phyloP scores from a whole-genome alignment of 2,888 invertebrate species.

The Cataglyphis albicans region DNA sequence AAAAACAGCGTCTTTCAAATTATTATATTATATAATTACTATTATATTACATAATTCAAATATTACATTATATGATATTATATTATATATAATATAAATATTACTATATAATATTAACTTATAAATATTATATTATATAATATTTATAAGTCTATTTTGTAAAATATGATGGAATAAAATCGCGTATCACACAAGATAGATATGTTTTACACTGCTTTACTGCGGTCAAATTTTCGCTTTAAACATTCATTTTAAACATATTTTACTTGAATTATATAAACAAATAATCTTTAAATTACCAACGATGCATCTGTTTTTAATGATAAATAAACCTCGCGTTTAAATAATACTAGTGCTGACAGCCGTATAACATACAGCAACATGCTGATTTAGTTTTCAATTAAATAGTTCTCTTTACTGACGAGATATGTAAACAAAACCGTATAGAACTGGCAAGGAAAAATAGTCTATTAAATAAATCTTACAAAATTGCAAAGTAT shows the following conservation, averaged over 20 bases:
- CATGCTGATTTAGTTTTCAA: constrained; percentile 63
- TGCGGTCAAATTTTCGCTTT: neutral
- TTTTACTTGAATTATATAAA: neutral
- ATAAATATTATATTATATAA: no score
- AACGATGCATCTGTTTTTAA: constrained; percentile 55
- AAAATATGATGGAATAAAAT: constrained; percentile 1
- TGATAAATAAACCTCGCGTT: constrained; percentile 60
- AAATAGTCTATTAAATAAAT: constrained; percentile 18
- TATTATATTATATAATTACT: neutral
- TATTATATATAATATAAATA: no score
- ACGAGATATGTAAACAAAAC: constrained; percentile 22
- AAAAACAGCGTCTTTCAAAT: neutral
- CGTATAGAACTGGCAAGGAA: neutral
- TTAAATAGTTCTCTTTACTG: constrained; percentile 50
- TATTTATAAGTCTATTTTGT: neutral
- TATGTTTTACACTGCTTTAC: neutral
- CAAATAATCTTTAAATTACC: constrained; percentile 39
- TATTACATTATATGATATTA: no score
- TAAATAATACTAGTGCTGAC: constrained; percentile 62
- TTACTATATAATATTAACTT: no score
- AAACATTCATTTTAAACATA: neutral
- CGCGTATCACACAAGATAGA: neutral
- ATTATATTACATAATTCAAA: no score
- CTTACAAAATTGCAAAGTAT: neutral
- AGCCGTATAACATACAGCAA: constrained; percentile 51